A percentile compares a stretch with the other conserved stretches of the same genome.
These are phyloP conservation scores for Phocides pigmalion DNA, from an alignment of 1,140 invertebrate species.

Conservation along the genomic window DNA sequence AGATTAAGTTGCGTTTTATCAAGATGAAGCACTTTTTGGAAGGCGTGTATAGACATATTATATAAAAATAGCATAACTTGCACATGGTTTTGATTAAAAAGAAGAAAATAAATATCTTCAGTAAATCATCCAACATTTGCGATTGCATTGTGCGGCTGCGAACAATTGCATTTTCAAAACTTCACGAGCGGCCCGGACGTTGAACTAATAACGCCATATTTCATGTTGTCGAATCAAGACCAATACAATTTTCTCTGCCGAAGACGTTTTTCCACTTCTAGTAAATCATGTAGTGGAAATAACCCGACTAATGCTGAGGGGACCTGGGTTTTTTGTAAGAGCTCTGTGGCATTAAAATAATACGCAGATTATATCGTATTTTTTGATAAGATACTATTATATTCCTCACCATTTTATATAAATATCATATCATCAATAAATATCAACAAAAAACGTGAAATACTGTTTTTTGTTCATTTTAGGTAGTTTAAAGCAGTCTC, in stretches of 20 bases:
- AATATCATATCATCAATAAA: too few species aligned
- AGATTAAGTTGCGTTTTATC: too few species aligned
- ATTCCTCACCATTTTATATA: too few species aligned
- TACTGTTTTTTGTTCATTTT: too few species aligned
- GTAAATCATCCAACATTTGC: not conserved
- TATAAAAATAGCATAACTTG: too few species aligned
- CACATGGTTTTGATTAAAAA: too few species aligned
- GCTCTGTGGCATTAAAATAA: not conserved
- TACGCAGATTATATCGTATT: too few species aligned
- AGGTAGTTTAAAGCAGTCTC: too few species aligned
- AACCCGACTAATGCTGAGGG: slow-evolving; percentile 47
- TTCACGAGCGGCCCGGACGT: slow-evolving; percentile 1
- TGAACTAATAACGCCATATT: slow-evolving; percentile 20
- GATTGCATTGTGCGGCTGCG: not conserved
- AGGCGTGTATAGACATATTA: too few species aligned
- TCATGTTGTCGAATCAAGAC: slow-evolving; percentile 20
- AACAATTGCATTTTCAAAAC: slow-evolving; percentile 7
- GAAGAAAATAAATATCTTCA: not conserved
- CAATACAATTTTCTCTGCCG: slow-evolving; percentile 8
- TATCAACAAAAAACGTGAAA: too few species aligned
- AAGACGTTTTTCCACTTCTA: slow-evolving; percentile 29
- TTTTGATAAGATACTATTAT: too few species aligned
- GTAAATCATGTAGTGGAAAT: slow-evolving; percentile 44
- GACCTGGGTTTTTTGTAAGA: slow-evolving; percentile 6
- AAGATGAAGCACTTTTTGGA: too few species aligned